These are phyloP conservation scores for Drosophila antonietae DNA, from an alignment of 2,888 invertebrate species.

Conservation along the genomic window DNA sequence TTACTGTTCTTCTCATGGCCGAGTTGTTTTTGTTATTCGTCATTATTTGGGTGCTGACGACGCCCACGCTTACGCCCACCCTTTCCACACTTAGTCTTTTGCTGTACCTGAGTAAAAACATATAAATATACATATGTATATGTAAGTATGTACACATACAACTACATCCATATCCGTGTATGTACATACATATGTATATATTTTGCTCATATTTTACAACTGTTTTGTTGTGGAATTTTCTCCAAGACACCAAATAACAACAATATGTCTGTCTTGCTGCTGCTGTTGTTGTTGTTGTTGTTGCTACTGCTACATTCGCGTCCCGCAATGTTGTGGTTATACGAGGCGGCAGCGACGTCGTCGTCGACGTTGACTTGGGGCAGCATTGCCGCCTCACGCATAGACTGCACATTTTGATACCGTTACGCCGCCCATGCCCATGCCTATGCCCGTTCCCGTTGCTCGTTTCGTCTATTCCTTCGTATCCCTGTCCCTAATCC, in stretches of 20 bases:
- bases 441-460: neutral
- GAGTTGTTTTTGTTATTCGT: conserved; percentile 48
- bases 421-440: conserved; percentile 12
- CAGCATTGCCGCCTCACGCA: conserved; percentile 47
- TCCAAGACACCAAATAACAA: conserved; percentile 67
- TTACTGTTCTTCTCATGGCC: conserved; percentile 36
- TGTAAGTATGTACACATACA: neutral
- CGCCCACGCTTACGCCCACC: conserved; percentile 46
- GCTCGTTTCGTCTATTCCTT: conserved; percentile 11
- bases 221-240: conserved; percentile 74
- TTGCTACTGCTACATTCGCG: conserved; percentile 28
- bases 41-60: conserved; percentile 57
- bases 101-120: conserved; percentile 3
- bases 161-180: neutral
- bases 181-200: conserved; percentile 19
- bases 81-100: conserved; percentile 10
- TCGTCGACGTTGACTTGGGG: conserved; percentile 13
- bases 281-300: conserved; percentile 20
- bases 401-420: conserved; percentile 51
- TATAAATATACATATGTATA: neutral
- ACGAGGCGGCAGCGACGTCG: conserved; percentile 31
- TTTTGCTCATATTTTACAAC: conserved; percentile 75
- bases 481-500: conserved; percentile 14
- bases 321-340: conserved; percentile 63
- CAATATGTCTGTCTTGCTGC: conserved; percentile 36